Conservation (phyloP, 2,113 vertebrate species). For the Eclectus roratus region DNA sequence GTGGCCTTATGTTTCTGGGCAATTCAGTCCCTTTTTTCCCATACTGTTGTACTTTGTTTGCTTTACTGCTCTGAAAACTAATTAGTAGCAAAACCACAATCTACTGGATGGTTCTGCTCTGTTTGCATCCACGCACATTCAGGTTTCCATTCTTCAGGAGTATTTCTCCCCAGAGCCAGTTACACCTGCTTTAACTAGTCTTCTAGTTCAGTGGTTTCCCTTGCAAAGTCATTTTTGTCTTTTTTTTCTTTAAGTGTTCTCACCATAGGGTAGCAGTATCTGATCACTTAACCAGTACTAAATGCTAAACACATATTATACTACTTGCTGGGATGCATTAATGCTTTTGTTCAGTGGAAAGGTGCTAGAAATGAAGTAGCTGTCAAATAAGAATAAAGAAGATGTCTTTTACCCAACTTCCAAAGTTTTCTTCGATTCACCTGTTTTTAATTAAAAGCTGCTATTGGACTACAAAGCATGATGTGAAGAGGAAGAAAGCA, state of each 20-base stretch:
- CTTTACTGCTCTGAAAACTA: not conserved
- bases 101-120: not conserved
- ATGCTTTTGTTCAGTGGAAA: not conserved
- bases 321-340: not conserved
- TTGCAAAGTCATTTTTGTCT: not conserved
- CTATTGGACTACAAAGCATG: not conserved
- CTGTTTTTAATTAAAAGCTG: not conserved
- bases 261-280: not conserved
- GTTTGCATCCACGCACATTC: not conserved
- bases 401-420: not conserved
- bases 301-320: not conserved
- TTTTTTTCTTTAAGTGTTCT: not conserved
- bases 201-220: not conserved
- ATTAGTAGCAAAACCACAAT: not conserved
- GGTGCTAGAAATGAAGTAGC: not conserved
- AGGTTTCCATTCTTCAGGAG: not conserved
- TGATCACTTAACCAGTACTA: not conserved
- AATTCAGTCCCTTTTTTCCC: not conserved
- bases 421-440: not conserved
- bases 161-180: not conserved
- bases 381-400: not conserved
- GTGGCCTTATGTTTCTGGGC: not conserved
- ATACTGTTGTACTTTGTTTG: not conserved
- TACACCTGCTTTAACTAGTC: not conserved
- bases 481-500: not conserved